Evolutionary conservation across 2,113 vertebrate species (phyloP).

Genomic region (Gnathonemus longibarbis): DNA sequence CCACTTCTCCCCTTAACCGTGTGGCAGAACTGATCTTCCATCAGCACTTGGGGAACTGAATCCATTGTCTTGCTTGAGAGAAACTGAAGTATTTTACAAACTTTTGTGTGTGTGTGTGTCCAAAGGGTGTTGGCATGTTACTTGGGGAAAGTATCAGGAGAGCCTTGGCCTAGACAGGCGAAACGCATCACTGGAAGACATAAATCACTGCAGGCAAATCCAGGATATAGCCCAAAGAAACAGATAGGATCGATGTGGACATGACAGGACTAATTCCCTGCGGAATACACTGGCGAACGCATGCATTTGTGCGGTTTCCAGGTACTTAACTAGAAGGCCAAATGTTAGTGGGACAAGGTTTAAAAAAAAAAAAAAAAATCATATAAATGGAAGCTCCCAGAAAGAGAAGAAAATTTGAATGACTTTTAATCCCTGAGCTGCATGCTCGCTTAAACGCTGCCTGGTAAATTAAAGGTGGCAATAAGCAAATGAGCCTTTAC

Average conservation of each 20-base stretch:
- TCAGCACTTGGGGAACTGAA: background rate
- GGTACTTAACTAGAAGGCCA: background rate
- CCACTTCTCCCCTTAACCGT: background rate
- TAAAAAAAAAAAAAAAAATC: background rate
- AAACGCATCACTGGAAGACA: slow-evolving; percentile 16
- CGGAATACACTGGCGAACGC: slow-evolving; percentile 15
- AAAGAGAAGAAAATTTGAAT: background rate
- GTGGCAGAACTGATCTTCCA: background rate
- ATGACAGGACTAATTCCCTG: slow-evolving; percentile 25
- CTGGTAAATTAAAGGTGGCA: background rate
- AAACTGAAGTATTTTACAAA: slow-evolving; percentile 2
- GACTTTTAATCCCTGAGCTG: background rate
- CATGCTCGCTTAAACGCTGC: background rate
- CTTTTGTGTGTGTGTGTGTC: background rate
- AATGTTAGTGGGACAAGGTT: background rate
- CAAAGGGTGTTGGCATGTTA: background rate
- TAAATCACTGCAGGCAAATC: slow-evolving; percentile 28
- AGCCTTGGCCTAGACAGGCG: slow-evolving; percentile 1
- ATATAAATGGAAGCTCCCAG: background rate
- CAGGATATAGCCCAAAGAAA: background rate
- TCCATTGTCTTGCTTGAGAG: background rate
- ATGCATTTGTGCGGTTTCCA: slow-evolving; percentile 1
- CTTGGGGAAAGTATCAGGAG: slow-evolving; percentile 6
- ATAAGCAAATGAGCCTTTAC: background rate
- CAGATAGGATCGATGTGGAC: background rate